These are phyloP conservation scores for Pristionchus fissidentatus DNA, from an alignment of 2,888 invertebrate genomes.

Conservation along the genomic window DNA sequence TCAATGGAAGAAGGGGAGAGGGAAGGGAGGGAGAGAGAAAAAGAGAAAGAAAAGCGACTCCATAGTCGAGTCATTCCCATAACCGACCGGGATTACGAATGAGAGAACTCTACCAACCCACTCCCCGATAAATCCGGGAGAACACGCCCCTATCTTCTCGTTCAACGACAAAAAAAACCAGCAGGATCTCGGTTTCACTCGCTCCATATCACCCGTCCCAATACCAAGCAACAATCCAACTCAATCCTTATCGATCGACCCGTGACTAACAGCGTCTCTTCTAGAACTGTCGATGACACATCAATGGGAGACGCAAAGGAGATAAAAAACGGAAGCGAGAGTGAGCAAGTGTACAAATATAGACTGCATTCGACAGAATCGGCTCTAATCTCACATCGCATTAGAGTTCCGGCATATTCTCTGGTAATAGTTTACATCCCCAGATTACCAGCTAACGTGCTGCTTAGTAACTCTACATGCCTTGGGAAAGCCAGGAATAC, in stretches of 20 bases:
- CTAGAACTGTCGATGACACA: too few relatives aligned
- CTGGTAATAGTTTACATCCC: too few relatives aligned
- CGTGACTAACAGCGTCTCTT: constrained; percentile 29
- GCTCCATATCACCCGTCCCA: too few relatives aligned
- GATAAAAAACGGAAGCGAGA: background rate
- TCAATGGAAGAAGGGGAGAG: background rate
- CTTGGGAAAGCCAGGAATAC: too few relatives aligned
- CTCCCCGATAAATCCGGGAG: background rate
- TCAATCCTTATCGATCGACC: constrained; percentile 23
- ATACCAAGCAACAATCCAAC: too few relatives aligned
- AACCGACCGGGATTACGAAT: background rate
- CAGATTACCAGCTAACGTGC: too few relatives aligned
- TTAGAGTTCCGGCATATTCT: too few relatives aligned
- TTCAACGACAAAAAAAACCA: too few relatives aligned
- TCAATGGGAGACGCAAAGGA: too few relatives aligned
- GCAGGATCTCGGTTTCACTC: too few relatives aligned
- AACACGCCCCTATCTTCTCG: background rate
- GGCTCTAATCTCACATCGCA: too few relatives aligned
- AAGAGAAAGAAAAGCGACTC: background rate
- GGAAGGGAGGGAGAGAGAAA: background rate
- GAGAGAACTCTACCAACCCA: background rate
- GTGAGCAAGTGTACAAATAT: background rate
- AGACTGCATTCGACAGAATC: background rate
- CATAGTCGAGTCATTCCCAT: background rate
- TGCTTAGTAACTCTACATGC: too few relatives aligned